A percentile compares a stretch with the other conserved stretches of the same genome.
These are phyloP conservation scores for Halictus quadricinctus DNA, from an alignment of 2,888 invertebrate species.

Conservation along the genomic window DNA sequence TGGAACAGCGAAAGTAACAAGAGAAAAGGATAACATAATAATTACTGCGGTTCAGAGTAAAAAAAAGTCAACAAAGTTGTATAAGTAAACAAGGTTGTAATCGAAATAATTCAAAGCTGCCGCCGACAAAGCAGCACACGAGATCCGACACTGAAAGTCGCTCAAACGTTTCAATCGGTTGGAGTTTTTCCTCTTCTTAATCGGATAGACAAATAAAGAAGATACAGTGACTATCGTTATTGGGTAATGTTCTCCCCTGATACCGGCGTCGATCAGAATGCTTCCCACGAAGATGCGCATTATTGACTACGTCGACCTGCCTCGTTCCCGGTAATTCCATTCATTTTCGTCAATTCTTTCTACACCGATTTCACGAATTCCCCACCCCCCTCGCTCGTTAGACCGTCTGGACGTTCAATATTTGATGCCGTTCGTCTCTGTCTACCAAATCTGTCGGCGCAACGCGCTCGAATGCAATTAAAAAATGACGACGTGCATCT, in stretches of 20 bases:
- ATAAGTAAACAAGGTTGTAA: not conserved
- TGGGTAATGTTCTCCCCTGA: not conserved
- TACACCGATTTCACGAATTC: not conserved
- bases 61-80: no score
- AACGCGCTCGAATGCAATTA: not conserved
- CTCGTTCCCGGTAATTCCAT: slow-evolving; percentile 23
- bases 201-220: slow-evolving; percentile 12
- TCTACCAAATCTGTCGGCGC: not conserved
- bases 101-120: not conserved
- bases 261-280: not conserved
- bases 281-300: slow-evolving; percentile 7
- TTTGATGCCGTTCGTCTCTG: slow-evolving; percentile 18
- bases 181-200: not conserved
- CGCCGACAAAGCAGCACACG: not conserved
- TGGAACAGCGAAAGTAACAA: not conserved
- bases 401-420: not conserved
- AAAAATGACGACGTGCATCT: not conserved
- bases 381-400: not conserved
- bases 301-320: slow-evolving; percentile 25
- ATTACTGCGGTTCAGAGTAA: no score
- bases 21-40: no score
- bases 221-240: not conserved
- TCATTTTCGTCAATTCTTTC: slow-evolving; percentile 1
- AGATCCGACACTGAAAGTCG: not conserved
- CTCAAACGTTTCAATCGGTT: not conserved